Evolutionary conservation across 2,888 invertebrate genomes (phyloP), one percentile per base, ranked within the genome.

Genomic region (Drosophila quinaria): DNA sequence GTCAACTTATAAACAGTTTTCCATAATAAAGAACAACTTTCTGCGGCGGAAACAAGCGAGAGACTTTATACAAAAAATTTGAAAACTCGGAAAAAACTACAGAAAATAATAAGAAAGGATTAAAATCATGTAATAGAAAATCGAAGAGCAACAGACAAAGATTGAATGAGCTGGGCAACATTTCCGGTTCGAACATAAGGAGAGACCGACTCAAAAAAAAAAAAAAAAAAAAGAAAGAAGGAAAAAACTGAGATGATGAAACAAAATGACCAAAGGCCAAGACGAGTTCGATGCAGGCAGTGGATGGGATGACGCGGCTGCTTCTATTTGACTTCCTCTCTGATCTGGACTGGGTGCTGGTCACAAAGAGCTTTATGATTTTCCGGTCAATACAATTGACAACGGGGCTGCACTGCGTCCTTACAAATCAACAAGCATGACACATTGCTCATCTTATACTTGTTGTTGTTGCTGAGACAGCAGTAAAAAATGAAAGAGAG

Each of bases 381-480:
- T 86, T 86, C 90, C 86, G 90, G 86, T 90, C 90, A 89, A 89
- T 86, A 89, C 90, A 89, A 86, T 82, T 82, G 80, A 74, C 56
- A 59, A 63, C 61, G 62, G 60, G 33, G 35, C 68, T 68, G 72
- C 65, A 66, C 15, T 74, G 87, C 87, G 87, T 84, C 89, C 84
- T 84, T 84, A 84, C 84, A 90, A 87, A 90, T 87, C 90, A 87
- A 87, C 87, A 90, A 90, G 89, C 90, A 90, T 90, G 87, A 87
- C 90, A 87, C 89, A 90, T 88, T 90, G 79, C 68, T 54, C 61
- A 59, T 29, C 39, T 52, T 46, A 10, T 13, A 29, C 29, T 25
- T 59, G 41, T 9, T 42, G 55, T 25, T 58, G 70, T 35, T 80
- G 80, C 75, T 71, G 83, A 89, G 87, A 66, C 87, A 83, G 89